A percentile compares a stretch with the other conserved stretches of the same genome.
Conservation (phyloP, 2,888 invertebrate species). For the Boloria euphrosyne region DNA sequence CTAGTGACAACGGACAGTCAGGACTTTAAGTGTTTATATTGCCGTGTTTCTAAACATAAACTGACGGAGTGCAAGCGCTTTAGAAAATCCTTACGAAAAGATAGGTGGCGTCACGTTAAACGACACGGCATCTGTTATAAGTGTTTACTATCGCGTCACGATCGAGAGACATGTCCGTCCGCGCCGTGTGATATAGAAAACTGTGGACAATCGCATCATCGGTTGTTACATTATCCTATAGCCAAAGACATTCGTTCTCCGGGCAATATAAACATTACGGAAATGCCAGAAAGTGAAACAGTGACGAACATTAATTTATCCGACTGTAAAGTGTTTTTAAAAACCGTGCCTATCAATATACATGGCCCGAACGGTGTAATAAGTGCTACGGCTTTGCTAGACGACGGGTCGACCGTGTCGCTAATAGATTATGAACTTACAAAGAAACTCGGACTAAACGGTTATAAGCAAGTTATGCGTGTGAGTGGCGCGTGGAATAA, state of each 20-base stretch:
- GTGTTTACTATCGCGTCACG: constrained; percentile 36
- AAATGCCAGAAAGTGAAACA: too few species aligned
- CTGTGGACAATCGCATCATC: constrained; percentile 35
- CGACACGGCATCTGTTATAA: constrained; percentile 36
- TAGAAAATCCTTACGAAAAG: constrained; percentile 39
- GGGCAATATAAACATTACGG: too few species aligned
- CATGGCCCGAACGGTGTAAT: constrained; percentile 40
- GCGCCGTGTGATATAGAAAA: constrained; percentile 32
- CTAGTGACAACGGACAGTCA: too few species aligned
- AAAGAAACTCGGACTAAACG: constrained; percentile 28
- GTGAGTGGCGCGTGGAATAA: constrained; percentile 40
- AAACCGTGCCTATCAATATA: constrained; percentile 14
- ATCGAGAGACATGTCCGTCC: constrained; percentile 32
- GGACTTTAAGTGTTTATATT: constrained; percentile 23
- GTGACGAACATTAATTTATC: too few species aligned
- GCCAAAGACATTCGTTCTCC: too few species aligned
- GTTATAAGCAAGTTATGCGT: constrained; percentile 36
- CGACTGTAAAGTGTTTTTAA: constrained; percentile 34
- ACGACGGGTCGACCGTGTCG: constrained; percentile 45
- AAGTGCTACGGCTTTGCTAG: constrained; percentile 38
- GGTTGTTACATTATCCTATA: constrained; percentile 30
- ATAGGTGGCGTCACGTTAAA: constrained; percentile 35
- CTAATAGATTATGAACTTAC: constrained; percentile 39
- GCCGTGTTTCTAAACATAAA: constrained; percentile 27
- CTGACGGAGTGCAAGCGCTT: constrained; percentile 38